These are phyloP conservation scores for Atlantisia rogersi DNA, from an alignment of 2,113 vertebrate genomes.

Conservation along the genomic window DNA sequence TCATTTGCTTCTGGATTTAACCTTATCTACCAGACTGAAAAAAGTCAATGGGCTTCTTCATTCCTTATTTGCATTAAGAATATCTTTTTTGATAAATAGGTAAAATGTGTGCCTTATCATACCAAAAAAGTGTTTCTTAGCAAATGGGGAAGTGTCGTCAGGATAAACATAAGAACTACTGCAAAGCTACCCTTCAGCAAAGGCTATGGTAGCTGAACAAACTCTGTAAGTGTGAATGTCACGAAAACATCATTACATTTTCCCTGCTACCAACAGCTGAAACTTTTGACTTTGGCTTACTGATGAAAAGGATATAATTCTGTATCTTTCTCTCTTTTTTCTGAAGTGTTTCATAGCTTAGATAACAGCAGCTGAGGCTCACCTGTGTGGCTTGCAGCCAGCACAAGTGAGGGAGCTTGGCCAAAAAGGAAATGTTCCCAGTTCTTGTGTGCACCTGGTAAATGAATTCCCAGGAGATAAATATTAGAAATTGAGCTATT, in stretches of 20 bases:
- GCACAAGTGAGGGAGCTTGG: background rate
- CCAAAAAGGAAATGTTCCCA: constrained; percentile 48
- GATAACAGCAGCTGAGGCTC: constrained; percentile 25
- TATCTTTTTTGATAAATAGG: background rate
- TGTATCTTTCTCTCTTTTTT: background rate
- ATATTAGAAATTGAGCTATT: background rate
- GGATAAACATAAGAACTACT: background rate
- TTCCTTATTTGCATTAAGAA: background rate
- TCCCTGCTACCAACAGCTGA: background rate
- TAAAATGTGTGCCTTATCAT: background rate
- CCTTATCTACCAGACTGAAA: background rate
- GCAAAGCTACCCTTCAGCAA: background rate
- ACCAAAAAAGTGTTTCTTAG: background rate
- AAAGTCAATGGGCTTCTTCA: background rate
- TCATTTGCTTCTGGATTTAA: background rate
- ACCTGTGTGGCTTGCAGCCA: constrained; percentile 29
- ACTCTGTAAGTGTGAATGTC: background rate
- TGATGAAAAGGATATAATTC: background rate
- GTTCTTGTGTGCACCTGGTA: background rate
- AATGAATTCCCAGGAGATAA: constrained; percentile 8
- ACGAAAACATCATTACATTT: background rate
- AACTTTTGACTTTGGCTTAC: background rate
- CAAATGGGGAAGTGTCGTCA: background rate
- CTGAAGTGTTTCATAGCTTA: constrained; percentile 11
- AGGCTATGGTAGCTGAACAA: background rate